A percentile compares a stretch with the other conserved stretches of the same genome.
These are phyloP conservation scores for Notothenia coriiceps DNA, from an alignment of 2,113 vertebrate genomes.

Conservation along the genomic window DNA sequence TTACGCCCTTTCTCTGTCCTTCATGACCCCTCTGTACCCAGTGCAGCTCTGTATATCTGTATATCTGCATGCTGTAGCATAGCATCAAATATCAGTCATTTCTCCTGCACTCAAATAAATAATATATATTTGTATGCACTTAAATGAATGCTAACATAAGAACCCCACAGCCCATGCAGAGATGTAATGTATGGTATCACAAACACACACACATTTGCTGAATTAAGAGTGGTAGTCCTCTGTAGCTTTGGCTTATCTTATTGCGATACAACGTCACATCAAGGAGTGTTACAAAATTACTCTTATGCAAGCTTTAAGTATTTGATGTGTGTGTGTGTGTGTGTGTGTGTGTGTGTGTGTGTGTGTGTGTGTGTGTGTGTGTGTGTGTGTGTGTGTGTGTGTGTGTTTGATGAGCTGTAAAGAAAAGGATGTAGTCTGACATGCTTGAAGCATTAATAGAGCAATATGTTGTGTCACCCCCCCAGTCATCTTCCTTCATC, in stretches of 20 bases:
- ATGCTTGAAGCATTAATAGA: constrained; percentile 55
- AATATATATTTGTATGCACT: not conserved
- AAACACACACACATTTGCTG: not conserved
- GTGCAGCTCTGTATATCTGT: constrained; percentile 11
- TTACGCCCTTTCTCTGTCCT: constrained; percentile 52
- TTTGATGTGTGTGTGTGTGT: too few relatives aligned
- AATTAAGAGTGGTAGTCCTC: not conserved
- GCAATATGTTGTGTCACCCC: constrained; percentile 55
- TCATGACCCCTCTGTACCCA: constrained; percentile 41
- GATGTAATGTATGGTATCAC: not conserved
- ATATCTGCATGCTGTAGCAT: constrained; percentile 3
- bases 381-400: not conserved
- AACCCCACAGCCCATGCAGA: not conserved
- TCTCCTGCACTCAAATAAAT: not conserved
- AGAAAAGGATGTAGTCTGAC: constrained; percentile 45
- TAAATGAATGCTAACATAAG: constrained; percentile 12
- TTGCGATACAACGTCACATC: too few relatives aligned
- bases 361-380: too few relatives aligned
- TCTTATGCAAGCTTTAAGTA: too few relatives aligned
- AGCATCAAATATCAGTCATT: not conserved
- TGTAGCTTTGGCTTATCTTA: not conserved
- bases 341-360: too few relatives aligned
- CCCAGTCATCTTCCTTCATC: constrained; percentile 44
- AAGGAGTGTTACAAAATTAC: too few relatives aligned
- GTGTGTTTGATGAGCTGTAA: constrained; percentile 21